These are phyloP conservation scores for Synanceia verrucosa DNA, from an alignment of 2,797 vertebrate species.

Conservation along the genomic window DNA sequence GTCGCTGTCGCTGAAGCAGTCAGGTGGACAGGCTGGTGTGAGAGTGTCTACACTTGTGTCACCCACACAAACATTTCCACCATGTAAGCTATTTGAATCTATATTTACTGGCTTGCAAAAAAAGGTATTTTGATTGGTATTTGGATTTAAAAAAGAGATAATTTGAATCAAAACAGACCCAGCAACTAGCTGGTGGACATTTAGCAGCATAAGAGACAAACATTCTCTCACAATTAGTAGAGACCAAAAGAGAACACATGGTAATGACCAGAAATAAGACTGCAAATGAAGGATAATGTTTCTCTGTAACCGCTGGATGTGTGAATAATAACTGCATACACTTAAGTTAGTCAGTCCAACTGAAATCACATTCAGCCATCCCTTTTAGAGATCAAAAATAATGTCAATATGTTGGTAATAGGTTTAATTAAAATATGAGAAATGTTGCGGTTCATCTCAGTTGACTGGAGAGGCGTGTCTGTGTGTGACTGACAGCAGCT, in stretches of 20 bases:
- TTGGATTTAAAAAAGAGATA: not conserved
- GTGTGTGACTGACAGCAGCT: not conserved
- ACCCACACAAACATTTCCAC: conserved; percentile 9
- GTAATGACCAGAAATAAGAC: not conserved
- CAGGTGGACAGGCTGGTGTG: conserved; percentile 36
- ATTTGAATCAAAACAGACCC: not conserved
- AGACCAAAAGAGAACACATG: not conserved
- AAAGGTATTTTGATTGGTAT: not conserved
- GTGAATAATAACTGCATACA: not conserved
- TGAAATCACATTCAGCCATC: not conserved
- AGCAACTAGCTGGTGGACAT: not conserved
- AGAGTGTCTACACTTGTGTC: conserved; percentile 34
- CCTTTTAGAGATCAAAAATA: not conserved
- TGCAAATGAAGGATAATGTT: not conserved
- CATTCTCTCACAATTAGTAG: not conserved
- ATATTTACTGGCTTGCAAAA: not conserved
- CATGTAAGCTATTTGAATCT: not conserved
- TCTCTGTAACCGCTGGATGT: not conserved
- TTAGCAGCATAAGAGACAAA: not conserved
- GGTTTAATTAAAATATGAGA: not conserved
- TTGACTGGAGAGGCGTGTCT: not conserved
- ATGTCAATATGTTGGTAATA: not conserved
- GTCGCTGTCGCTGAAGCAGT: conserved; percentile 13
- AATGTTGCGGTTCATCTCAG: not conserved
- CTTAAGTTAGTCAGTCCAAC: too few relatives aligned